Evolutionary conservation across 1,140 invertebrate species (phyloP), one percentile per base, ranked within the genome.

Genomic region (Euura saliciscinereae): DNA sequence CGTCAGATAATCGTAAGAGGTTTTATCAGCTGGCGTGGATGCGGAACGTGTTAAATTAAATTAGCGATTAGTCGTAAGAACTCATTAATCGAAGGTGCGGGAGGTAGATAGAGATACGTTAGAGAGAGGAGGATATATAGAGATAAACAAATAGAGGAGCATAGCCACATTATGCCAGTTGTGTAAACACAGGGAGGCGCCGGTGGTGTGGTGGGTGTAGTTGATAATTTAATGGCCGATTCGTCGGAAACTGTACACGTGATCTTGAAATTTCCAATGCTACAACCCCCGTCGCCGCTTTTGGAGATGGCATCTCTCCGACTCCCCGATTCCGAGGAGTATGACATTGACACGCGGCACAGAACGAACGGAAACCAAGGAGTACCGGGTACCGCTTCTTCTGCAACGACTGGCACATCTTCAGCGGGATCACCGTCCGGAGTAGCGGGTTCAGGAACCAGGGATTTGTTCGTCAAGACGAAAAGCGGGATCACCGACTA

Each of bases 261-360:
- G 51, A 59, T 59, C 10, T 59, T 59, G 51, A 59, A 59, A 6
- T 70, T 65, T 43, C 70, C 65, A 68, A 72, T 68, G 72, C 67
- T 86, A 67, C 83, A 86, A 76, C 83, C 83, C 66, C 80, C 79
- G 45, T 83, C 84, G 65, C 80, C 82, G 5, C 75, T 85, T 2
- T 68, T 85, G 73, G 82, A 87, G 78, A 86, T 88, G 86, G 89
- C 87, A 70, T 88, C 89, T 2, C 79, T 89, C 45, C 78, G 88
- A 75, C 75, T 89, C 45, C 88, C 88, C 6, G 89, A 89, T 70
- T 84, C 86, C 28, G 88, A 88, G 71, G 87, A 89, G 74, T 85
- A 86, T 70, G 86, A 88, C 74, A 79, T 83, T 51, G 86, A 88
- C n/a, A 73, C 80, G 11, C 79, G 83, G 3, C 80, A 83, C 51